Percentiles rank a stretch among this genome's conserved stretches.
Conservation (phyloP, 2,797 vertebrate genomes). For the Anisognathus igniventris region DNA sequence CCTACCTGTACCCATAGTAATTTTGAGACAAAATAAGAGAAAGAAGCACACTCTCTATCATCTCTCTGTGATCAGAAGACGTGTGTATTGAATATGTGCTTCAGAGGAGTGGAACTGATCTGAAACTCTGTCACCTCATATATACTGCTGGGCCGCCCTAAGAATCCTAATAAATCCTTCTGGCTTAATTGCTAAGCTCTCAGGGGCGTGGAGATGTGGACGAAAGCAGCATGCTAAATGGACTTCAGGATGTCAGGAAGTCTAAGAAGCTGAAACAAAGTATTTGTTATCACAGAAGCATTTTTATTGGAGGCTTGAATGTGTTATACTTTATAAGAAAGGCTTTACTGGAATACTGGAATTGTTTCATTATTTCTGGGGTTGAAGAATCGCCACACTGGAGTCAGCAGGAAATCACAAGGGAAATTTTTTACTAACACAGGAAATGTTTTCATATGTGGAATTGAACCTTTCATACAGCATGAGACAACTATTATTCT, state of each 20-base stretch:
- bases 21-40: background rate
- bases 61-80: background rate
- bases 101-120: background rate
- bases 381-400: background rate
- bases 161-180: conserved; percentile 27
- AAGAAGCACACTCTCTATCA: background rate
- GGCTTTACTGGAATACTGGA: background rate
- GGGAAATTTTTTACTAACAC: background rate
- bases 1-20: background rate
- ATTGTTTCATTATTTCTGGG: background rate
- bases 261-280: conserved; percentile 6
- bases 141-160: background rate
- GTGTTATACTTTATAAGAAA: background rate
- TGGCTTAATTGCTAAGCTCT: conserved; percentile 16
- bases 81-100: background rate
- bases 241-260: background rate
- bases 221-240: background rate
- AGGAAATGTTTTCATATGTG: background rate
- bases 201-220: background rate
- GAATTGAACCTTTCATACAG: background rate
- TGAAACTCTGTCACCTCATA: background rate
- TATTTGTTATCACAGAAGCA: background rate
- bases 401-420: background rate
- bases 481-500: background rate
- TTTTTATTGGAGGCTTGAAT: background rate